Base-by-base conservation (phyloP, 2,113 vertebrate genomes). In the Burhinus oedicnemus region DNA sequence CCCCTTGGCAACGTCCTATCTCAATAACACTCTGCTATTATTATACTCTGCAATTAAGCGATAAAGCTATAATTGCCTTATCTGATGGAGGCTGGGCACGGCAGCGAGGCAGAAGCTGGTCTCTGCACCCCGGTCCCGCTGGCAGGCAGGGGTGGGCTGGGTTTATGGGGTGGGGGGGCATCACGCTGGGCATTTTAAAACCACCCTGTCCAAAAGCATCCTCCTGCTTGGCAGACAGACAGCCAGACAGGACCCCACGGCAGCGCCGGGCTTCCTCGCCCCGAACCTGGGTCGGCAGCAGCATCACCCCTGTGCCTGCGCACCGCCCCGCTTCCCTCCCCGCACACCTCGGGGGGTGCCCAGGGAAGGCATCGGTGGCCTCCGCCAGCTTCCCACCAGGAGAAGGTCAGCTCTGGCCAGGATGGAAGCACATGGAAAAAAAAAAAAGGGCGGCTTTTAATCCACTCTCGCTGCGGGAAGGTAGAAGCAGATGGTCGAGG, bases 21-120 rank as follows among this genome's bases (percentile, higher is more conserved):
- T 83, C 27, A 16, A 8, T 19, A 54, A 60, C 52, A 23, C 45
- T 25, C 54, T 18, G 54, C 58, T 42, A 9, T 66, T 55, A 82
- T 61, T 62, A 51, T 4, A 42, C 26, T 9, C 57, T 68, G 64
- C 49, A 90, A 93, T 97, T 94, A 97, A 95, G 64, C 4, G 66
- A 74, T 94, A 93, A 83, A 70, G 45, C 51, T 55, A 0, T 62
- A 90, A 95, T 90, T 95, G 84, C 70, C 32, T 90, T 85, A 91
- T 95, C 84, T 87, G 89, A 95, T 74, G 57, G 49, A 79, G 57
- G 49, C n/a, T 7, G 13, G 80, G 69, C 49, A 83, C 0, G 5
- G 86, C 42, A 80, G 82, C 8, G 1, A 51, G 65, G 74, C 34
- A 79, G 79, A 64, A 75, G 61, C n/a, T 65, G 65, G 23, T 30